Conservation (phyloP, 2,113 vertebrate species). For the Alexandromys fortis region DNA sequence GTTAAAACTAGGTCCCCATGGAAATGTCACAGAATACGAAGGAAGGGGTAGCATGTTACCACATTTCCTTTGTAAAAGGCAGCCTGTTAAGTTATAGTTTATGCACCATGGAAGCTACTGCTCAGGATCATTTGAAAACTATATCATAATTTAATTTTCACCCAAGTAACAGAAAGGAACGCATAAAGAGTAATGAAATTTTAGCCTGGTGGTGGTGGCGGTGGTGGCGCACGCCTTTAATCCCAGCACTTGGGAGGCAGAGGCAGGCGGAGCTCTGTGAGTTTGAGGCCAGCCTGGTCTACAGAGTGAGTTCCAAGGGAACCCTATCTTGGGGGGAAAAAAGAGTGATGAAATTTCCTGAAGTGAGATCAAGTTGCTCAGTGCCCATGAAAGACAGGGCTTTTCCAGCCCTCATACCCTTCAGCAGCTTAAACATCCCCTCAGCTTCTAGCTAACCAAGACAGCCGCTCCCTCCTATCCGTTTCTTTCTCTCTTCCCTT, state of each 20-base stretch:
- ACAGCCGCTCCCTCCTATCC: neutral
- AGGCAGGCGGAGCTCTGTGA: neutral
- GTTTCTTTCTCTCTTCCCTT: neutral
- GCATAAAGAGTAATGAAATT: neutral
- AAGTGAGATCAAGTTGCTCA: neutral
- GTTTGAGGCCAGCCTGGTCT: neutral
- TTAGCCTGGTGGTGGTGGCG: neutral
- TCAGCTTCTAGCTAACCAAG: neutral
- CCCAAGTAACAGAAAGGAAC: neutral
- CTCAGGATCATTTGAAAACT: constrained; percentile 34
- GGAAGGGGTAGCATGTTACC: too few species aligned
- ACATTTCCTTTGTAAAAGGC: neutral
- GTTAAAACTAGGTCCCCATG: neutral
- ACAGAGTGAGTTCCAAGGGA: neutral
- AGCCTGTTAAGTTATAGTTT: neutral
- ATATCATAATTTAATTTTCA: neutral
- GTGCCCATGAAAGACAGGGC: neutral
- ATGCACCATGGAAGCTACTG: neutral
- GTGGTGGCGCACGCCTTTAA: neutral
- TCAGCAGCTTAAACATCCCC: too few species aligned
- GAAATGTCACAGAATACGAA: neutral
- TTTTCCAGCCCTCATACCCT: neutral
- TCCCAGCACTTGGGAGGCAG: neutral
- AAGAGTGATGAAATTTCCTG: neutral
- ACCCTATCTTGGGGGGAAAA: neutral